A percentile compares a stretch with the other conserved stretches of the same genome.
These are phyloP conservation scores for Corythoichthys intestinalis DNA, from an alignment of 2,113 vertebrate genomes.

Conservation along the genomic window DNA sequence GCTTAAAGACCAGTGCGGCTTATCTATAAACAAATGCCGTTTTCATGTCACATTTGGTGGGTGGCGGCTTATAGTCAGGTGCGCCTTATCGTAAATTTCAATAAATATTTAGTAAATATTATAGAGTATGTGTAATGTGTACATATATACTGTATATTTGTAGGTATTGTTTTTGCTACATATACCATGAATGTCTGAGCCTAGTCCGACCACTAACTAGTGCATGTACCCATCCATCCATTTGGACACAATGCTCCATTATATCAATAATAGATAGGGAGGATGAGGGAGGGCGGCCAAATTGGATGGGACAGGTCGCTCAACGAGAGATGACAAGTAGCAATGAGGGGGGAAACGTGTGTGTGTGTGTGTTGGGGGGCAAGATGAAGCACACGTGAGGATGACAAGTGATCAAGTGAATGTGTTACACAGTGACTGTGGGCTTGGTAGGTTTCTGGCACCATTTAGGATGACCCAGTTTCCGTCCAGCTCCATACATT, in stretches of 20 bases:
- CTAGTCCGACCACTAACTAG: too few species aligned
- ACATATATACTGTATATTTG: too few species aligned
- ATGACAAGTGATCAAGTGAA: conserved; percentile 27
- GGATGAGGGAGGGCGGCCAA: conserved; percentile 47
- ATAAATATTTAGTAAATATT: too few species aligned
- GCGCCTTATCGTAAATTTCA: too few species aligned
- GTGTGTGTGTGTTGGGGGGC: background rate
- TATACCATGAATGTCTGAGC: too few species aligned
- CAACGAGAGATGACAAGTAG: conserved; percentile 58
- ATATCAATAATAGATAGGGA: conserved; percentile 68
- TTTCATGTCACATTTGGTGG: too few species aligned
- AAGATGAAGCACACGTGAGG: conserved; percentile 25
- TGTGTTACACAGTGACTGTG: conserved; percentile 42
- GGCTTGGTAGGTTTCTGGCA: conserved; percentile 56
- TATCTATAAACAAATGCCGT: too few species aligned
- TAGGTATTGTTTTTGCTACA: too few species aligned
- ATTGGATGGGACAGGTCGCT: conserved; percentile 64
- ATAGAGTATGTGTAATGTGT: too few species aligned
- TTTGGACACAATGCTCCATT: conserved; percentile 69
- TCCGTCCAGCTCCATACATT: conserved; percentile 58
- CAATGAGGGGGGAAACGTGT: conserved; percentile 24
- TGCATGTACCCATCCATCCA: conserved; percentile 11
- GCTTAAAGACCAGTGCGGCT: too few species aligned
- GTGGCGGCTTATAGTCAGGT: too few species aligned
- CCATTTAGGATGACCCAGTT: conserved; percentile 70